These are phyloP conservation scores for Neosalanx taihuensis DNA, from an alignment of 2,797 vertebrate species.

Conservation along the genomic window DNA sequence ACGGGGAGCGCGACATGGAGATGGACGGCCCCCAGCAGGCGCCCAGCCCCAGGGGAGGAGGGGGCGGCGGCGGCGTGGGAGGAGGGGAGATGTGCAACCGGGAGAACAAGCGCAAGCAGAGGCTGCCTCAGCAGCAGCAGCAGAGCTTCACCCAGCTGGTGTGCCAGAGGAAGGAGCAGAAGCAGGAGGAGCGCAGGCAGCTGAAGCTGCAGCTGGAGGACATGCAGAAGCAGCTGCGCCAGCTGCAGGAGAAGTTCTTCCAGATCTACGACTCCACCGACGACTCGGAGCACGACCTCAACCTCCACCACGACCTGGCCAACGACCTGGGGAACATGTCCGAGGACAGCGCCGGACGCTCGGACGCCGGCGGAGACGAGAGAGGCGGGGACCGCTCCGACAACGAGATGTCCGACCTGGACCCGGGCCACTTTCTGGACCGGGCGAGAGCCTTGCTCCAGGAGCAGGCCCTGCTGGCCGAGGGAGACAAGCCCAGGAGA, in stretches of 20 bases:
- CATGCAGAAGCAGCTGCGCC: conserved; percentile 99
- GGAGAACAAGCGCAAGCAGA: conserved; percentile 98
- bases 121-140: conserved; percentile 96
- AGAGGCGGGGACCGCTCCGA: conserved; percentile 83
- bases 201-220: conserved; percentile 99
- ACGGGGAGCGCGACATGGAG: conserved; percentile 75
- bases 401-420: conserved; percentile 90
- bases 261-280: conserved; percentile 98
- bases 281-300: conserved; percentile 85
- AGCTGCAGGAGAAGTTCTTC: conserved; percentile 99
- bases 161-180: conserved; percentile 93
- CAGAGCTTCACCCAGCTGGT: conserved; percentile 99
- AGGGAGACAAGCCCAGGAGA: conserved; percentile 83
- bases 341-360: conserved; percentile 90
- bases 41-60: conserved; percentile 85
- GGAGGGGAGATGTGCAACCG: conserved; percentile 64
- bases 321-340: conserved; percentile 89
- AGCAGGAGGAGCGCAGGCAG: conserved; percentile 93
- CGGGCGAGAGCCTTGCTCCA: conserved; percentile 87
- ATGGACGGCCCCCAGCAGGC: conserved; percentile 89
- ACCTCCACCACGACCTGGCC: conserved; percentile 59
- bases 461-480: conserved; percentile 82
- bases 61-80: conserved; percentile 37
- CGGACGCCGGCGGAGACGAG: conserved; percentile 76
- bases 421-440: conserved; percentile 92